Conservation (phyloP, 2,888 invertebrate genomes). For the Carabus problematicus region DNA sequence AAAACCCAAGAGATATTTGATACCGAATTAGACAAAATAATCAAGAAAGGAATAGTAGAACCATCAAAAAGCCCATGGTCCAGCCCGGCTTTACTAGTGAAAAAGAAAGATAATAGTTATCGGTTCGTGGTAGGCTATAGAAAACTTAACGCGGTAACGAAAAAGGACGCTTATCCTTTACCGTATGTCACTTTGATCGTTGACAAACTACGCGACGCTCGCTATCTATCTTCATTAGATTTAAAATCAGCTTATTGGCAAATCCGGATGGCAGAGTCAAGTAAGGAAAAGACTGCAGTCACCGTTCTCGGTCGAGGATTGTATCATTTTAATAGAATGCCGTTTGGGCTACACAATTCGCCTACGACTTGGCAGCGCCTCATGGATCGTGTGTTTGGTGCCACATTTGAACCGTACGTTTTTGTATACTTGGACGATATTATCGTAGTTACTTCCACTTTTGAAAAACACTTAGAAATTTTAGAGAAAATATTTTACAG, state of each 20-base stretch:
- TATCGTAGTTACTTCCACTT: slow-evolving; percentile 37
- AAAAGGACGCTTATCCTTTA: slow-evolving; percentile 47
- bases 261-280: slow-evolving; percentile 42
- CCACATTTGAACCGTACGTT: slow-evolving; percentile 8
- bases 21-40: slow-evolving; percentile 50
- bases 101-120: slow-evolving; percentile 45
- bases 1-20: slow-evolving; percentile 37
- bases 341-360: slow-evolving; percentile 26
- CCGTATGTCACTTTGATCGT: slow-evolving; percentile 47
- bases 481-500: background rate
- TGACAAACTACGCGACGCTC: slow-evolving; percentile 46
- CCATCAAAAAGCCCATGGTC: slow-evolving; percentile 49
- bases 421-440: slow-evolving; percentile 41
- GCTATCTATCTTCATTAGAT: slow-evolving; percentile 47
- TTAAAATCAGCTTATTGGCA: slow-evolving; percentile 47
- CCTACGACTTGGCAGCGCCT: slow-evolving; percentile 41
- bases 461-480: slow-evolving; percentile 37
- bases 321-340: slow-evolving; percentile 6
- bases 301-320: slow-evolving; percentile 42
- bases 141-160: slow-evolving; percentile 49
- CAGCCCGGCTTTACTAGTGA: slow-evolving; percentile 48
- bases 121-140: slow-evolving; percentile 50
- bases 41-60: slow-evolving; percentile 48
- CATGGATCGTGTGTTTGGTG: slow-evolving; percentile 32
- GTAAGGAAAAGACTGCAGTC: slow-evolving; percentile 48